Conservation (phyloP, 2,113 vertebrate genomes). For the Thermophis baileyi region DNA sequence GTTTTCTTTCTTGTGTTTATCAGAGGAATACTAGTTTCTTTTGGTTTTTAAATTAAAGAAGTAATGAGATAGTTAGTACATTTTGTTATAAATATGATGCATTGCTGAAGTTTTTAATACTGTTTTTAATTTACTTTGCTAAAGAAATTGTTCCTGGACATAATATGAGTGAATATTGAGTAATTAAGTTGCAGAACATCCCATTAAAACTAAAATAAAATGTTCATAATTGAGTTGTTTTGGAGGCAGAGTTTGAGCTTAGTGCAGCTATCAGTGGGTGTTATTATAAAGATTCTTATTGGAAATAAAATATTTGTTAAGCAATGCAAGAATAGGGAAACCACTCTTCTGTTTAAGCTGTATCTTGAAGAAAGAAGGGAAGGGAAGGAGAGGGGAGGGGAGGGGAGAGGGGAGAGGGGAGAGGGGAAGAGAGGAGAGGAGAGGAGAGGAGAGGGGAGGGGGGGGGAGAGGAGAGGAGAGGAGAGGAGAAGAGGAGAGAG, state of each 20-base stretch:
- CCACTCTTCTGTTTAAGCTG: not conserved
- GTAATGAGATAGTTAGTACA: not conserved
- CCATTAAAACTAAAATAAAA: not conserved
- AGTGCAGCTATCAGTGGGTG: not conserved
- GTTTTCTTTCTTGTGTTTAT: not conserved
- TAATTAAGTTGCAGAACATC: not conserved
- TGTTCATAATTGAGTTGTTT: not conserved
- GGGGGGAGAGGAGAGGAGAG: too few relatives aligned
- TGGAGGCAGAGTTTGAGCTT: not conserved
- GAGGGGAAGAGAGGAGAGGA: too few relatives aligned
- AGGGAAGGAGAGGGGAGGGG: rapidly evolving
- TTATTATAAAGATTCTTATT: not conserved
- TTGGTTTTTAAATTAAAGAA: not conserved
- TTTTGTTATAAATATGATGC: not conserved
- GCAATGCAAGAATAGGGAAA: not conserved
- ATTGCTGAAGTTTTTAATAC: not conserved
- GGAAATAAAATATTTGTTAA: not conserved
- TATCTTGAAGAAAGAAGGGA: not conserved
- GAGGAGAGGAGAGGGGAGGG: rapidly evolving
- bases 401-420: not conserved
- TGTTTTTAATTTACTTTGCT: not conserved
- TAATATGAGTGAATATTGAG: not conserved
- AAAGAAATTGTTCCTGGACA: not conserved
- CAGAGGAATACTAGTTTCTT: not conserved
- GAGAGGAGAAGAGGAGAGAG: too few relatives aligned